Percentiles rank a stretch among this genome's conserved stretches.
Evolutionary conservation across 2,888 invertebrate genomes (phyloP).

Genomic region (Linyphia triangularis): DNA sequence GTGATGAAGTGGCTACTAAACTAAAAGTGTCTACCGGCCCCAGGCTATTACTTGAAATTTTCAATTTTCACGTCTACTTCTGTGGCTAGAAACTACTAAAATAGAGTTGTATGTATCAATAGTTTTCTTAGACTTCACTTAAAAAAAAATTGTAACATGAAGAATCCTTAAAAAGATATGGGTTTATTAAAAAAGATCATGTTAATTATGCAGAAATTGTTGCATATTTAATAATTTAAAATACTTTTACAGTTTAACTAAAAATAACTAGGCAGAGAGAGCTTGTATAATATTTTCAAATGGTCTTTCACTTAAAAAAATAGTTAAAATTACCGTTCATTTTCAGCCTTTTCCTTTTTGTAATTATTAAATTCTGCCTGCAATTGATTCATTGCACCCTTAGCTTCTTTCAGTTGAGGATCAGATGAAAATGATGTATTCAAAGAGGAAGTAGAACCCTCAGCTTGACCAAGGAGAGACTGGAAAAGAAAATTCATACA

Average conservation of each 20-base stretch:
- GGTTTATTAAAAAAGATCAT: too few species aligned
- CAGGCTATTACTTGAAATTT: too few species aligned
- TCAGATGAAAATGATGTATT: slow-evolving; percentile 46
- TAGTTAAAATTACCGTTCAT: slow-evolving; percentile 81
- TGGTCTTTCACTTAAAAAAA: not conserved
- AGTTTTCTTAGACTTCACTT: too few species aligned
- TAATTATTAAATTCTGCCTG: slow-evolving; percentile 92
- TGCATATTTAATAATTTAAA: too few species aligned
- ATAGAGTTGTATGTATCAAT: too few species aligned
- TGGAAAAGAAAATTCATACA: slow-evolving; percentile 1
- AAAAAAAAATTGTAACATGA: too few species aligned
- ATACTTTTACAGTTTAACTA: not conserved
- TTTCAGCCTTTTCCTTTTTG: slow-evolving; percentile 90
- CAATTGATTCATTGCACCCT: slow-evolving; percentile 86
- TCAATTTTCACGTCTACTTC: too few species aligned
- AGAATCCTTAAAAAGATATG: too few species aligned
- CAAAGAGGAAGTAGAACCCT: slow-evolving; percentile 13
- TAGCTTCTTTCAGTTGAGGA: slow-evolving; percentile 81
- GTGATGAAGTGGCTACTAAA: too few species aligned
- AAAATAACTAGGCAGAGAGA: not conserved
- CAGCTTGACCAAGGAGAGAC: slow-evolving; percentile 57
- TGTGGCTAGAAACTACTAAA: too few species aligned
- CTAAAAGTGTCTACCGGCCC: too few species aligned
- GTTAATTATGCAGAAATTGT: too few species aligned
- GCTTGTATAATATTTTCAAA: not conserved